phyloP scores from a whole-genome alignment of 2,113 vertebrate species.

The Ahaetulla prasina region DNA sequence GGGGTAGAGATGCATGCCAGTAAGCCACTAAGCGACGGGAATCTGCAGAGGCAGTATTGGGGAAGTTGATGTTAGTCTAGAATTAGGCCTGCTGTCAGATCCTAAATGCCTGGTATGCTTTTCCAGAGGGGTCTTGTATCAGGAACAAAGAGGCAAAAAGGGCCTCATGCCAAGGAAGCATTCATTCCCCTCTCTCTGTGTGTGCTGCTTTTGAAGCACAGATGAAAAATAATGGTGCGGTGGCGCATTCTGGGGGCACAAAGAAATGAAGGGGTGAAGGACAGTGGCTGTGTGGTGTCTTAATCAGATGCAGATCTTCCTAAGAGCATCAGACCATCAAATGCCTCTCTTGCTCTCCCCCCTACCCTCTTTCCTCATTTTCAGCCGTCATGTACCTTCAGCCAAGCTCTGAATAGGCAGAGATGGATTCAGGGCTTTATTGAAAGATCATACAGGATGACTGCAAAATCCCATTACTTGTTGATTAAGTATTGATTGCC shows the following conservation, averaged over 20 bases:
- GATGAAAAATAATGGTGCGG: conserved; percentile 66
- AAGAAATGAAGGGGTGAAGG: conserved; percentile 93
- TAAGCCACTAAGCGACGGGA: not conserved
- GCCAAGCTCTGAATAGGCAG: conserved; percentile 79
- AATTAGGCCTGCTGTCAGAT: not conserved
- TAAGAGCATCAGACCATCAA: conserved; percentile 97
- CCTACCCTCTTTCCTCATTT: conserved; percentile 66
- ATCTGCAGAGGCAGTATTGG: not conserved
- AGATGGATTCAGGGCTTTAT: conserved; percentile 97
- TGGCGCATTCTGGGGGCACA: conserved; percentile 72
- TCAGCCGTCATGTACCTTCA: conserved; percentile 80
- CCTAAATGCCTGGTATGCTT: not conserved
- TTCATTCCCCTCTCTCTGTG: conserved; percentile 66
- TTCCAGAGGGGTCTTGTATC: conserved; percentile 41
- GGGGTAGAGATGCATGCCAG: not conserved
- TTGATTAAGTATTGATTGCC: conserved; percentile 99
- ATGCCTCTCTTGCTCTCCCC: conserved; percentile 57
- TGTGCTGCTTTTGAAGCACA: conserved; percentile 62
- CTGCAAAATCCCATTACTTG: conserved; percentile 99
- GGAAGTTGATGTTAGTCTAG: not conserved
- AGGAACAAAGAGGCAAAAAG: conserved; percentile 59
- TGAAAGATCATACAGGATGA: conserved; percentile 99
- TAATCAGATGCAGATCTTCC: conserved; percentile 98
- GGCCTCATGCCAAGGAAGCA: conserved; percentile 61
- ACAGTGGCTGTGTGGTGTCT: conserved; percentile 84